Evolutionary conservation across 2,888 invertebrate species (phyloP), one percentile per base, ranked within the genome.

Genomic region (Drosophila flavopinicola): DNA sequence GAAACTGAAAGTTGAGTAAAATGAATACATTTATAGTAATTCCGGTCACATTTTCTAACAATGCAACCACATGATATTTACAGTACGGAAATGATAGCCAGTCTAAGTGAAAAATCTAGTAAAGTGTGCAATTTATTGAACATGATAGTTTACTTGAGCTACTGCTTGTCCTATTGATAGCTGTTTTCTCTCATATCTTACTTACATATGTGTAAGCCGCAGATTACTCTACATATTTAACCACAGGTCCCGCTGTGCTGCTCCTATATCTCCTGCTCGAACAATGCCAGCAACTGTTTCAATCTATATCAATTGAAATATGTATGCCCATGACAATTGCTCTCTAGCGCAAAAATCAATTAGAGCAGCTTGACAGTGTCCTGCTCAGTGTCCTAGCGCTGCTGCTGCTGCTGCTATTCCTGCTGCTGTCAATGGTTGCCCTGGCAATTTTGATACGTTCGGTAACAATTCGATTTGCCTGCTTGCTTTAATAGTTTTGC

Each of bases 401-500:
- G 7, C 44, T 20, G 33, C 25, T 38, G 6, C 13, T 53, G 15
- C 52, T 49, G 25, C 13, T 15, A 5, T 41, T 13, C 27, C 15
- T 3, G 20, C 32, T 53, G 32, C 53, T 72, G 37, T 29, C 32
- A 45, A 33, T 70, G 44, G 32, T 56, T 60, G 57, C 41, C 30
- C 49, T 61, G 60, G 52, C 65, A 77, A 84, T 71, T 84, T 66
- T 65, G 75, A 78, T 79, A 66, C 64, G 75, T 71, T 53, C 65
- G 65, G 85, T 71, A 41, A 80, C 75, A 78, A 75, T 71, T 82
- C 82, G 85, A 79, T 79, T 85, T 83, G 83, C 79, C 85, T 75
- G 79, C 84, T 85, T 83, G 79, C 84, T 82, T 82, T 82, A 82
- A 82, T 82, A 85, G 80, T 83, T 82, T 83, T 82, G 80, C 75